Percentiles rank a stretch among this genome's conserved stretches.
phyloP scores from a whole-genome alignment of 1,140 invertebrate genomes.

The Sipha flava region DNA sequence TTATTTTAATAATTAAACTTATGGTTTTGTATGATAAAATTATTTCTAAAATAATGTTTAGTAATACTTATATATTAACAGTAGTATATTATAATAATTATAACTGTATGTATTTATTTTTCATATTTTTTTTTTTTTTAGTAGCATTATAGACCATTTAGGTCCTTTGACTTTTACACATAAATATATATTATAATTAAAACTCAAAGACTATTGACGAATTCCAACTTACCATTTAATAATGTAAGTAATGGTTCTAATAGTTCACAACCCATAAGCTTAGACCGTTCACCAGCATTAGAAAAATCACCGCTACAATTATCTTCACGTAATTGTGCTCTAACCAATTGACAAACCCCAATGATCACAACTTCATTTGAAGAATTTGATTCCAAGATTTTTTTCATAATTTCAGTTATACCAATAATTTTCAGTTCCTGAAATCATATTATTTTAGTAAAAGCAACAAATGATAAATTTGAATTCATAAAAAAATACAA shows the following conservation, averaged over 20 bases:
- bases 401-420: background rate
- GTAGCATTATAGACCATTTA: too few relatives aligned
- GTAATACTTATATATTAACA: too few relatives aligned
- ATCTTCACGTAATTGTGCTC: constrained; percentile 13
- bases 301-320: constrained; percentile 26
- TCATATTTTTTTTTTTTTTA: too few relatives aligned
- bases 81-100: too few relatives aligned
- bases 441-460: background rate
- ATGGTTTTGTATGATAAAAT: too few relatives aligned
- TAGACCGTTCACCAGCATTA: constrained; percentile 13
- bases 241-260: background rate
- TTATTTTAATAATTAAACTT: too few relatives aligned
- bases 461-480: too few relatives aligned
- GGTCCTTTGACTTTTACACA: too few relatives aligned
- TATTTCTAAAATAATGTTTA: too few relatives aligned
- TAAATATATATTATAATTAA: too few relatives aligned
- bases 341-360: constrained; percentile 9
- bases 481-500: too few relatives aligned
- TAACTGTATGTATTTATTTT: too few relatives aligned
- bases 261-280: background rate
- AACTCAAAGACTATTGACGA: background rate
- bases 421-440: constrained; percentile 14
- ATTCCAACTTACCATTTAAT: background rate
- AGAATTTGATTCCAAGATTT: background rate
- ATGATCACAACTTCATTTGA: background rate